Conservation (phyloP, 2,797 vertebrate genomes). For the Aeoliscus strigatus region DNA sequence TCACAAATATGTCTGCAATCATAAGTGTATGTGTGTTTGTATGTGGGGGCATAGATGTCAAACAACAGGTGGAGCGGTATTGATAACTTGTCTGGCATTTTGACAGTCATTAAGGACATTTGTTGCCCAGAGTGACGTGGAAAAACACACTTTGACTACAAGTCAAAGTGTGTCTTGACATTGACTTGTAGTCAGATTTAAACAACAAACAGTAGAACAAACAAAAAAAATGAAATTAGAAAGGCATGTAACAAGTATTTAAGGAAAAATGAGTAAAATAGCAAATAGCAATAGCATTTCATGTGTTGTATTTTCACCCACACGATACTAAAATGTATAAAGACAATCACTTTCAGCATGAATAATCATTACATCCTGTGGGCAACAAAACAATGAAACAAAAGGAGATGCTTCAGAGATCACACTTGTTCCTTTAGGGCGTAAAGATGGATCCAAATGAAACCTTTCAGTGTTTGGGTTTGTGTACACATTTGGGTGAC, state of each 20-base stretch:
- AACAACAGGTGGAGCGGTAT: constrained; percentile 43
- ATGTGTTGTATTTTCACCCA: too few relatives aligned
- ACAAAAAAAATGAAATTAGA: too few relatives aligned
- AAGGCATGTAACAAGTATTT: too few relatives aligned
- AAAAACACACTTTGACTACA: constrained; percentile 34
- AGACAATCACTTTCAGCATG: too few relatives aligned
- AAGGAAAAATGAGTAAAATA: too few relatives aligned
- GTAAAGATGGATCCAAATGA: constrained; percentile 38
- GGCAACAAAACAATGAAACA: constrained; percentile 53
- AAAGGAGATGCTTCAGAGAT: constrained; percentile 45
- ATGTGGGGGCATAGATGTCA: constrained; percentile 42
- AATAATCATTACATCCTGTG: constrained; percentile 34
- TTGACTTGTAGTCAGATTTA: too few relatives aligned
- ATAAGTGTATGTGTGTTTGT: constrained; percentile 8
- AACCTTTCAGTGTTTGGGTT: constrained; percentile 18
- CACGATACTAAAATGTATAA: too few relatives aligned
- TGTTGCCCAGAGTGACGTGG: constrained; percentile 49
- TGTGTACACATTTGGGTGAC: constrained; percentile 30
- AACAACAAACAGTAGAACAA: too few relatives aligned
- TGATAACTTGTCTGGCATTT: constrained; percentile 65
- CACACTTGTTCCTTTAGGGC: constrained; percentile 33
- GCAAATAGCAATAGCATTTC: too few relatives aligned
- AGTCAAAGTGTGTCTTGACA: too few relatives aligned
- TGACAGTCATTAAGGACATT: constrained; percentile 64
- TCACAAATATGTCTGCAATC: too few relatives aligned